Base-by-base conservation (phyloP, 2,797 vertebrate species). In the Erethizon dorsatum region DNA sequence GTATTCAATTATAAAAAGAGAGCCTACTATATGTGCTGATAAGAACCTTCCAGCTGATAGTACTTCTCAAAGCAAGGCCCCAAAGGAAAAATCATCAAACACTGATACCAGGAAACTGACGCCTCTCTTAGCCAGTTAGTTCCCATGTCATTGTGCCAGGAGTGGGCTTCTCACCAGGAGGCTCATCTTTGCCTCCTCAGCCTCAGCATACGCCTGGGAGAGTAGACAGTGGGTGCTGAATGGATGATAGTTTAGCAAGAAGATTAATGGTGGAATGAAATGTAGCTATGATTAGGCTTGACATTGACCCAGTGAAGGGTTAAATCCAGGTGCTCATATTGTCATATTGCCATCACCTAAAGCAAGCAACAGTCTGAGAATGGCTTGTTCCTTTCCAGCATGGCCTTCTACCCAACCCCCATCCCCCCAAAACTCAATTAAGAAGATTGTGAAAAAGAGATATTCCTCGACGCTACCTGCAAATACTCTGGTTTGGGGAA, bases 51-150 rank as follows among this genome's bases (percentile, higher is more conserved):
- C 52, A 86, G 52, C 2, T 95, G 71, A 65, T 71, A 75, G 78
- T 67, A 75, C 15, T 56, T 96, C 78, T 73, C 18, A 59, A 50
- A 82, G 71, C 47, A 88, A 91, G n/a, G 33, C 75, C 61, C 26
- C 18, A 94, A 24, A 77, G 57, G 71, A 57, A 91, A 96, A 84
- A 63, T 31, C 61, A 50, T 59, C 78, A 80, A 92, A 80, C 73
- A 28, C 26, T 52, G 37, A 69, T 5, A 18, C 59, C 37, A 91
- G 31, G 15, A 78, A 28, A 54, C 24, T 31, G 45, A 47, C 15
- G 4, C 4, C 31, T 10, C 50, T 41, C 24, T 85, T 31, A 69
- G 50, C 12, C 61, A 52, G 0, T 14, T 9, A 59, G 31, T 77
- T 8, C 31, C 71, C 28, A 41, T 7, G 9, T 10, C 78, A 5